phyloP scores from a whole-genome alignment of 2,113 vertebrate genomes.

The Plotosus lineatus region DNA sequence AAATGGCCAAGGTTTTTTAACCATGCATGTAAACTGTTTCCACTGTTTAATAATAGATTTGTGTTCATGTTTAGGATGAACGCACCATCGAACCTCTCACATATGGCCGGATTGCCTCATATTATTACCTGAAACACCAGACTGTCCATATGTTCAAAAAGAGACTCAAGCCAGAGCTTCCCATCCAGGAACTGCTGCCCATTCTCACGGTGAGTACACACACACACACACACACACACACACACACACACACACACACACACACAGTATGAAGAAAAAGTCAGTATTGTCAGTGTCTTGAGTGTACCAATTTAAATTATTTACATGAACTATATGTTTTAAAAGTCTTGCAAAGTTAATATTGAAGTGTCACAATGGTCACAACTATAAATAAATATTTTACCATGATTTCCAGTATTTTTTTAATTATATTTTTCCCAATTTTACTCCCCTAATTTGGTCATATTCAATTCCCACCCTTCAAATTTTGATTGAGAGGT shows the following conservation, averaged over 20 bases:
- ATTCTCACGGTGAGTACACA: slow-evolving; percentile 84
- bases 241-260: neutral
- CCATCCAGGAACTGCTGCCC: slow-evolving; percentile 81
- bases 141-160: slow-evolving; percentile 91
- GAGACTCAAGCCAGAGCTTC: slow-evolving; percentile 82
- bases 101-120: slow-evolving; percentile 88
- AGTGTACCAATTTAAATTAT: neutral
- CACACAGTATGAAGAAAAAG: neutral
- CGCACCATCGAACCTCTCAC: slow-evolving; percentile 83
- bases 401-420: neutral
- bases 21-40: neutral
- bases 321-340: neutral
- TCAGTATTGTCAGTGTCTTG: neutral
- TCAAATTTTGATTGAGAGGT: too few relatives aligned
- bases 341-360: neutral
- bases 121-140: slow-evolving; percentile 94
- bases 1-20: too few relatives aligned
- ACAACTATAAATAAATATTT: neutral
- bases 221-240: neutral
- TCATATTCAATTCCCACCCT: too few relatives aligned
- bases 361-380: neutral
- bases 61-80: slow-evolving; percentile 76
- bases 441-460: too few relatives aligned
- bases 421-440: too few relatives aligned
- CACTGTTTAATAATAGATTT: slow-evolving; percentile 15